phyloP scores from a whole-genome alignment of 2,888 invertebrate species.

The Dromius quadrimaculatus region DNA sequence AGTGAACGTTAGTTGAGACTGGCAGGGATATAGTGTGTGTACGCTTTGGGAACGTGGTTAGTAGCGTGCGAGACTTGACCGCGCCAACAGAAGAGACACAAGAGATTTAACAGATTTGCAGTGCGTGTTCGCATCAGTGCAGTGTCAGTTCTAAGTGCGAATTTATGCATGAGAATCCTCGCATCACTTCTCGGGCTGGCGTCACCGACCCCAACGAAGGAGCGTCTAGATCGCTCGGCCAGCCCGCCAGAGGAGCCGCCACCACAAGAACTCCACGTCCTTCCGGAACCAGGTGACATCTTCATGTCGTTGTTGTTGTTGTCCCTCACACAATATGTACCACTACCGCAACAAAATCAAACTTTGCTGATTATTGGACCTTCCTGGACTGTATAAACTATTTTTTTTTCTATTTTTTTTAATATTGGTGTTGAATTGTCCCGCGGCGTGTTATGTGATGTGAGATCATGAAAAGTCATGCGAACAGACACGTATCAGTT shows the following conservation, averaged over 20 bases:
- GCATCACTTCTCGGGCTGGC: slow-evolving; percentile 47
- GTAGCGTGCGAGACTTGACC: slow-evolving; percentile 32
- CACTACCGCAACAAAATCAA: slow-evolving; percentile 31
- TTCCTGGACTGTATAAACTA: neutral
- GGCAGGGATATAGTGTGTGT: slow-evolving; percentile 51
- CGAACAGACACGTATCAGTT: slow-evolving; percentile 48
- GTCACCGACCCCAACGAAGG: slow-evolving; percentile 43
- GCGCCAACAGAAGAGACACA: slow-evolving; percentile 4
- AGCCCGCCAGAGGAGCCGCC: slow-evolving; percentile 25
- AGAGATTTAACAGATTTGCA: slow-evolving; percentile 8
- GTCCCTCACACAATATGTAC: slow-evolving; percentile 26
- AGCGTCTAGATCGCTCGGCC: slow-evolving; percentile 41
- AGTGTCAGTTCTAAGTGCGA: slow-evolving; percentile 33
- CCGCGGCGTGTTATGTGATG: slow-evolving; percentile 23
- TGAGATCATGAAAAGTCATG: slow-evolving; percentile 45
- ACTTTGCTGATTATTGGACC: neutral
- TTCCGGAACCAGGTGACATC: slow-evolving; percentile 40
- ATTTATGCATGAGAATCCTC: slow-evolving; percentile 49
- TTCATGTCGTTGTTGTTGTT: slow-evolving; percentile 24
- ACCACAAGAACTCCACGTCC: slow-evolving; percentile 1
- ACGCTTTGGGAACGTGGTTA: slow-evolving; percentile 38
- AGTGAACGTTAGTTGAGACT: slow-evolving; percentile 49
- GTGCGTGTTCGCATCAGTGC: slow-evolving; percentile 19
- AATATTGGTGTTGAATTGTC: slow-evolving; percentile 17
- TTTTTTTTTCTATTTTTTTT: neutral